phyloP scores from a whole-genome alignment of 2,888 invertebrate genomes.

The Drosophila kokeensis region DNA sequence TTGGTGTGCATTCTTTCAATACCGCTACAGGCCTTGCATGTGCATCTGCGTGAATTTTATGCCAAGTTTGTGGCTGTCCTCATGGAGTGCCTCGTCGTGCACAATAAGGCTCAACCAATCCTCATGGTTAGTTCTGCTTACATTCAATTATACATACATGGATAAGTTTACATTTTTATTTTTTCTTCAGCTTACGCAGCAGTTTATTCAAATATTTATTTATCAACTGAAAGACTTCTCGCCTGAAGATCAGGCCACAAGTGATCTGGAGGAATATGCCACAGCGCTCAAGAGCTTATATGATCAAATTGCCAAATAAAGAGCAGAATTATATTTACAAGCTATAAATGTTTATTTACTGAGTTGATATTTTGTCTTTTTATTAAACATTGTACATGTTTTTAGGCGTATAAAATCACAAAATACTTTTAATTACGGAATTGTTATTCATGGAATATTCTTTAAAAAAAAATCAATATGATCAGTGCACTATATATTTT shows the following conservation, averaged over 20 bases:
- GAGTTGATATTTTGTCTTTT: not conserved
- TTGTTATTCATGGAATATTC: not conserved
- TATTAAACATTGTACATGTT: not conserved
- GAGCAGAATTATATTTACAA: not conserved
- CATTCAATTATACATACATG: too few species aligned
- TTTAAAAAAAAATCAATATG: not conserved
- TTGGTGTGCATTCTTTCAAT: constrained; percentile 79
- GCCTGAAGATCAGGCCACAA: constrained; percentile 1
- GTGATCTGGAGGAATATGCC: constrained; percentile 34
- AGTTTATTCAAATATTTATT: constrained; percentile 63
- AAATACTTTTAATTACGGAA: not conserved
- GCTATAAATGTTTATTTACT: not conserved
- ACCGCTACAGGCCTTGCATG: constrained; percentile 66
- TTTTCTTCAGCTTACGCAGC: constrained; percentile 54
- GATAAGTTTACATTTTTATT: not conserved
- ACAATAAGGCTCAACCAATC: constrained; percentile 54
- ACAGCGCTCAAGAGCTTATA: constrained; percentile 51
- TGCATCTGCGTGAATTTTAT: constrained; percentile 75
- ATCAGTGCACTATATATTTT: not conserved
- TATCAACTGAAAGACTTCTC: constrained; percentile 59
- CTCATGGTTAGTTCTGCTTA: constrained; percentile 49
- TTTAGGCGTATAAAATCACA: not conserved
- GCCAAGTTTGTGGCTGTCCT: constrained; percentile 78
- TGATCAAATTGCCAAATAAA: constrained; percentile 14
- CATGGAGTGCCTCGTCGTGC: constrained; percentile 69